Evolutionary conservation across 92 coral and sea anemone genomes (phyloP).

Genomic region (Desmophyllum pertusum): DNA sequence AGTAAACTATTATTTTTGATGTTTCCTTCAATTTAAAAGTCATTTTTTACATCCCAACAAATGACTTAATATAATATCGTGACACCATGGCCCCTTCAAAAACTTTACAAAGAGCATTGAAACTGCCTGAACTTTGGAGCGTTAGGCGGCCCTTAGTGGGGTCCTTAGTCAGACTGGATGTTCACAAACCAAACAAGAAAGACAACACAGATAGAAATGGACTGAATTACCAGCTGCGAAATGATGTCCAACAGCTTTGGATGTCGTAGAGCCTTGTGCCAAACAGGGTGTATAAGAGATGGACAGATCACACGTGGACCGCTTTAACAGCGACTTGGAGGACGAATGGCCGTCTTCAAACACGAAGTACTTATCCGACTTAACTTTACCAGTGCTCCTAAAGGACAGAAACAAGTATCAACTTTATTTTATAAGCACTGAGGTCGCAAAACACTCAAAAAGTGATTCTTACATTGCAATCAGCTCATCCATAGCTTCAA

Average conservation of each 20-base stretch:
- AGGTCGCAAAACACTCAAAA: not conserved
- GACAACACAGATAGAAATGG: not conserved
- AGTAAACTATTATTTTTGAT: no score
- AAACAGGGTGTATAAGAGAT: slow-evolving; percentile 32
- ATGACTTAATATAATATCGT: no score
- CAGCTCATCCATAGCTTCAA: slow-evolving; percentile 27
- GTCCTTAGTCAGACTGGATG: not conserved
- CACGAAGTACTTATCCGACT: slow-evolving; percentile 38
- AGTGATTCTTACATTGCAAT: slow-evolving; percentile 23
- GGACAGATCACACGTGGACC: slow-evolving; percentile 42
- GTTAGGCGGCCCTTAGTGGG: no score
- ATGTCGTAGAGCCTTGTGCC: slow-evolving; percentile 40
- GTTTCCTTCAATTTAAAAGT: no score
- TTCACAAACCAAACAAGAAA: not conserved
- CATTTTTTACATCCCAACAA: no score
- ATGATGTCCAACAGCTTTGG: slow-evolving; percentile 32
- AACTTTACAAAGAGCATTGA: no score
- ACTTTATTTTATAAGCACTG: no score
- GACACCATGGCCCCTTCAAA: no score
- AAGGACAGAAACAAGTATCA: not conserved
- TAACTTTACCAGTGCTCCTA: slow-evolving; percentile 21
- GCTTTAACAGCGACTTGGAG: slow-evolving; percentile 2
- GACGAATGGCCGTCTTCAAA: slow-evolving; percentile 28
- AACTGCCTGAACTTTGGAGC: no score
- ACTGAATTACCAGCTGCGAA: slow-evolving; percentile 33